These are phyloP conservation scores for Xenopus petersii DNA, from an alignment of 2,797 vertebrate species.

Conservation along the genomic window DNA sequence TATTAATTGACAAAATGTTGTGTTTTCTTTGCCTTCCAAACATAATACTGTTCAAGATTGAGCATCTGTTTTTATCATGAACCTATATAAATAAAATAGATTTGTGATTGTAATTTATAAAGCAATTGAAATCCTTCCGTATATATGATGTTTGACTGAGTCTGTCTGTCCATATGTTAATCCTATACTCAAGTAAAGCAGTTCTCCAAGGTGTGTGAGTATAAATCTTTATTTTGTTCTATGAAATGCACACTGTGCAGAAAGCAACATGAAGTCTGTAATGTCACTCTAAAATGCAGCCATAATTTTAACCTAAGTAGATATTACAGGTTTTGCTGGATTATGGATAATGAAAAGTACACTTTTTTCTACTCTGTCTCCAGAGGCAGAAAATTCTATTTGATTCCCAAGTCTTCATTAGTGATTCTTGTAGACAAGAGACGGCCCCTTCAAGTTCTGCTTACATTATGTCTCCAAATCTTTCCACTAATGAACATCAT, in stretches of 20 bases:
- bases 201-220: slow-evolving; percentile 39
- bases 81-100: no score
- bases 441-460: slow-evolving; percentile 44
- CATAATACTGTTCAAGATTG: no score
- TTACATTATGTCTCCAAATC: slow-evolving; percentile 50
- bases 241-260: slow-evolving; percentile 17
- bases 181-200: slow-evolving; percentile 19
- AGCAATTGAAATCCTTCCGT: no score
- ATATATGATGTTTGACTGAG: not conserved
- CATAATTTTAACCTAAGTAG: slow-evolving; percentile 48
- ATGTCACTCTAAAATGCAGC: slow-evolving; percentile 51
- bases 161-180: slow-evolving; percentile 39
- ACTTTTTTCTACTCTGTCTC: slow-evolving; percentile 43
- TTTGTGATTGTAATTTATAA: no score
- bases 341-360: slow-evolving; percentile 34
- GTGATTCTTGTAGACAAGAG: slow-evolving; percentile 42
- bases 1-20: no score
- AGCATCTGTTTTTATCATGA: no score
- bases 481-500: slow-evolving; percentile 29
- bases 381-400: slow-evolving; percentile 41
- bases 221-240: slow-evolving; percentile 37
- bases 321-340: slow-evolving; percentile 43
- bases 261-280: slow-evolving; percentile 34
- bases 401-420: slow-evolving; percentile 46
- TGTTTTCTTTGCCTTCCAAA: no score